These are phyloP conservation scores for Drosophila mettleri DNA, from an alignment of 2,888 invertebrate species.

Conservation along the genomic window DNA sequence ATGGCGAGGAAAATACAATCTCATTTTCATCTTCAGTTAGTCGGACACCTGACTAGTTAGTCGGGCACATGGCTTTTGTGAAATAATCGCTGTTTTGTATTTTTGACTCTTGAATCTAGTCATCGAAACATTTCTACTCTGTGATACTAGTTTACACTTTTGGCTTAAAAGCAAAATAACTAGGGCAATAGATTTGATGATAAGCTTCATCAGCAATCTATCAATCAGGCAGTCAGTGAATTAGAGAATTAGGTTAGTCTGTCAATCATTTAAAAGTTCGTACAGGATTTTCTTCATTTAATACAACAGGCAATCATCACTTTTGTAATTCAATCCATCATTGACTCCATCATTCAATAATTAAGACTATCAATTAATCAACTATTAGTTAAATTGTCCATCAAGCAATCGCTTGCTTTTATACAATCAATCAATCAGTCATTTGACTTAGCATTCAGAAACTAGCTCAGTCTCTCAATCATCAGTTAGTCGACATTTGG, in stretches of 20 bases:
- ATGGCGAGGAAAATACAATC: conserved; percentile 6
- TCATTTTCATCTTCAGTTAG: conserved; percentile 4
- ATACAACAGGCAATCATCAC: too few relatives aligned
- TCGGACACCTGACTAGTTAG: background rate
- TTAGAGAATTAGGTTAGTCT: too few relatives aligned
- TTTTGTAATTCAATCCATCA: too few relatives aligned
- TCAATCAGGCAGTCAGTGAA: background rate
- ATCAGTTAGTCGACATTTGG: background rate
- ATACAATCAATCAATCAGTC: background rate
- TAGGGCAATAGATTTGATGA: background rate
- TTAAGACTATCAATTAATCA: background rate
- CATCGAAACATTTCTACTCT: background rate
- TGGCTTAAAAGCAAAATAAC: too few relatives aligned
- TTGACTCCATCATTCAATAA: too few relatives aligned
- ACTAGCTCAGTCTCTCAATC: background rate
- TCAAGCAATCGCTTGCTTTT: background rate
- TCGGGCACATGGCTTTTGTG: background rate
- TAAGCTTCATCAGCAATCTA: background rate
- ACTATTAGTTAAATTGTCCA: background rate
- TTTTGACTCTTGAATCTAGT: background rate
- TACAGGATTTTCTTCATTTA: too few relatives aligned
- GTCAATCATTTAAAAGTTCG: too few relatives aligned
- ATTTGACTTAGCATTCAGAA: background rate
- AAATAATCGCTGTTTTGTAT: background rate
- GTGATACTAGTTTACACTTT: background rate